phyloP scores from a whole-genome alignment of 2,888 invertebrate species.

The Scaptomyza tumidula region DNA sequence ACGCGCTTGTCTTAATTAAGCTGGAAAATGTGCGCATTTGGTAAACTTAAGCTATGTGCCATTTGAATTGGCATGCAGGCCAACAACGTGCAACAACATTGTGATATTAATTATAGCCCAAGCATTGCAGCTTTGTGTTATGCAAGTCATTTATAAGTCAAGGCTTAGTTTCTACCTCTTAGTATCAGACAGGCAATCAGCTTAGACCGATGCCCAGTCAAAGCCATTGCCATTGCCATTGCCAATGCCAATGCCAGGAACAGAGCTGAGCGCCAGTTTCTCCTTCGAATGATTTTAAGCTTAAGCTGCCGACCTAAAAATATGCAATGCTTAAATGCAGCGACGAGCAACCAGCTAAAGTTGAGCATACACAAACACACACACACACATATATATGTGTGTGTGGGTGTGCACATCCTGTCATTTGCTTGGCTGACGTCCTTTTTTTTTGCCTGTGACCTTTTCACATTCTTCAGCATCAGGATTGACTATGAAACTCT shows the following conservation, averaged over 20 bases:
- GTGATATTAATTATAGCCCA: neutral
- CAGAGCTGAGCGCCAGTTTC: neutral
- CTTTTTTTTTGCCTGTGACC: neutral
- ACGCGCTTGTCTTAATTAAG: conserved; percentile 18
- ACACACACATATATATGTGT: neutral
- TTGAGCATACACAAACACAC: neutral
- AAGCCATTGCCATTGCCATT: conserved; percentile 15
- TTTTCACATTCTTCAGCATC: neutral
- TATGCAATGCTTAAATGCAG: conserved; percentile 24
- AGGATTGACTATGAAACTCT: neutral
- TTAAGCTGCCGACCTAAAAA: conserved; percentile 14
- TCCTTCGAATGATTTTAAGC: neutral
- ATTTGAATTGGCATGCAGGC: conserved; percentile 17
- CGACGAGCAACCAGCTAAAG: neutral
- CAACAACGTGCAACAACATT: neutral
- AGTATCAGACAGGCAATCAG: conserved; percentile 15
- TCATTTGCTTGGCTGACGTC: neutral
- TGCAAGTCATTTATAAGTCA: neutral
- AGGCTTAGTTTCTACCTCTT: neutral
- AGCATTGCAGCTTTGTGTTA: neutral
- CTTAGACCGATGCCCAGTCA: conserved; percentile 9
- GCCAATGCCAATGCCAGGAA: conserved; percentile 6
- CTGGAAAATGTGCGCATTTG: conserved; percentile 1
- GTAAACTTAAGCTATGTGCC: conserved; percentile 12
- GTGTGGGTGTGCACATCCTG: neutral